phyloP scores from a whole-genome alignment of 2,797 vertebrate genomes.

The Hemitrygon akajei region DNA sequence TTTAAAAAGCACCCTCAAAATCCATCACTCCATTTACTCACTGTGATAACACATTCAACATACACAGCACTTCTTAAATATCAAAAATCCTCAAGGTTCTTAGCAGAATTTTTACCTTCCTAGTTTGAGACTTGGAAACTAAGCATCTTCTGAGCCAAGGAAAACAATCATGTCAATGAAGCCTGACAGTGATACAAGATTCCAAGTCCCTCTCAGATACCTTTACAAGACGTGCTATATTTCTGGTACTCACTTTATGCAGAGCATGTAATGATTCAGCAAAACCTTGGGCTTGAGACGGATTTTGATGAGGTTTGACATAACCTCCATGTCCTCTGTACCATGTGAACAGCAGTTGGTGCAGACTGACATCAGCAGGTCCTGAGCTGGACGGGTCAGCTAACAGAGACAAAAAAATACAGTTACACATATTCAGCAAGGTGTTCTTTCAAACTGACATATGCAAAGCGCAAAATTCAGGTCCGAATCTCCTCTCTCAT shows the following conservation, averaged over 20 bases:
- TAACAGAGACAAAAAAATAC: slow-evolving; percentile 46
- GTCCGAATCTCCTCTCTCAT: background rate
- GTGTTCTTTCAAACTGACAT: background rate
- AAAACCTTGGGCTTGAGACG: slow-evolving; percentile 96
- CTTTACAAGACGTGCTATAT: background rate
- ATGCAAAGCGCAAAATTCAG: background rate
- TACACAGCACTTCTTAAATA: background rate
- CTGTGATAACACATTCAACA: background rate
- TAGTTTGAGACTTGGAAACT: background rate
- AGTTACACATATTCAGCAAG: background rate
- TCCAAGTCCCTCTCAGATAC: background rate
- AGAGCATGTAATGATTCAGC: slow-evolving; percentile 94
- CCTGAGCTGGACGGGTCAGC: slow-evolving; percentile 91
- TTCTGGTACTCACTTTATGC: slow-evolving; percentile 66
- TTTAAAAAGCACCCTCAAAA: background rate
- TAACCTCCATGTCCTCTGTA: slow-evolving; percentile 88
- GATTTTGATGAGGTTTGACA: slow-evolving; percentile 96
- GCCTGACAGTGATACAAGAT: background rate
- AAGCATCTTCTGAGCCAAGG: background rate
- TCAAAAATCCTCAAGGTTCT: no score
- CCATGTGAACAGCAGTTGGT: slow-evolving; percentile 90
- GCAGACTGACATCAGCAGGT: slow-evolving; percentile 92
- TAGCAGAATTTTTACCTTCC: background rate
- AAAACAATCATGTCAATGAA: background rate
- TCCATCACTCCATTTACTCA: background rate